Evolutionary conservation across 2,797 vertebrate species (phyloP).

Genomic region (Poecilia velifera): DNA sequence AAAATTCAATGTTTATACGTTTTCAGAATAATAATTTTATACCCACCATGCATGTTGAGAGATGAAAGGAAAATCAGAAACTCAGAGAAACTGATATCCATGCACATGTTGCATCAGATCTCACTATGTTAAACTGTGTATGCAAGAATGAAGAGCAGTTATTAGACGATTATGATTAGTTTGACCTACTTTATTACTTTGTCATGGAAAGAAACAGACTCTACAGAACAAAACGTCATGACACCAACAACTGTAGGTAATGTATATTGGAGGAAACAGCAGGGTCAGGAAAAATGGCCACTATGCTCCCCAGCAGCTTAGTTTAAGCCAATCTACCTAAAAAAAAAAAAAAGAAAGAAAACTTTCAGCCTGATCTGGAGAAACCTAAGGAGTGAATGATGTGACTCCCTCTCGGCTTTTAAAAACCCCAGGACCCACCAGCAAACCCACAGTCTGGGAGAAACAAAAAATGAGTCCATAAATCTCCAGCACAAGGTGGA

Average conservation of each 20-base stretch:
- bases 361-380: neutral
- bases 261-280: neutral
- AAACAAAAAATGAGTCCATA: neutral
- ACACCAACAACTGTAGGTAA: neutral
- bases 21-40: neutral
- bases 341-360: neutral
- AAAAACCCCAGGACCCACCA: neutral
- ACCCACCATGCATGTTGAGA: neutral
- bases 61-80: neutral
- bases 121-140: neutral
- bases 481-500: neutral
- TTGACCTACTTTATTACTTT: neutral
- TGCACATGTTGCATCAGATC: neutral
- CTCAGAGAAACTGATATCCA: neutral
- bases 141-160: neutral
- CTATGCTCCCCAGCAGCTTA: neutral
- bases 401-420: neutral
- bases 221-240: neutral
- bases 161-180: neutral
- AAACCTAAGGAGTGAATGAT: neutral
- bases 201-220: neutral
- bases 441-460: neutral
- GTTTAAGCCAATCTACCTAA: neutral
- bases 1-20: neutral
- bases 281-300: neutral